A percentile compares a stretch with the other conserved stretches of the same genome.
Conservation (phyloP, 2,888 invertebrate species). For the Smittia aterrima region DNA sequence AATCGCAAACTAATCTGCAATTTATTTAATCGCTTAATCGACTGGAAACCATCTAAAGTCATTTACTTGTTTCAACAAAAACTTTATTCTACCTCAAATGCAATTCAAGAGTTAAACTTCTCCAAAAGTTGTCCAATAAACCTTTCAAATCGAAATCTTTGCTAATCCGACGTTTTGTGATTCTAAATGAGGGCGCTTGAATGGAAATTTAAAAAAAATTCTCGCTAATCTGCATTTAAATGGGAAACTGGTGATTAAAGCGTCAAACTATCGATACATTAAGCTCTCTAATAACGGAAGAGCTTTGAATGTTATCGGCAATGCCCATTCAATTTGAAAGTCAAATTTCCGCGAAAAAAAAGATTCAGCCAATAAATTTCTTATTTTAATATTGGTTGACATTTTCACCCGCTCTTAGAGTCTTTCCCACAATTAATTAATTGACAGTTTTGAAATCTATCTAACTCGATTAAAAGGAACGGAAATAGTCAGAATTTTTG, state of each 20-base stretch:
- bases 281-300: neutral
- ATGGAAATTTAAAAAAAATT: neutral
- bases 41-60: too few species aligned
- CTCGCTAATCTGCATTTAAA: neutral
- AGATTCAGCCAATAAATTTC: slow-evolving; percentile 9
- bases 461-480: neutral
- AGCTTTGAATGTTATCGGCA: neutral
- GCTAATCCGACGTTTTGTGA: slow-evolving; percentile 2
- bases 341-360: slow-evolving; percentile 15
- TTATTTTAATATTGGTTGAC: neutral
- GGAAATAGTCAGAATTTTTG: neutral
- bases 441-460: neutral
- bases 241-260: neutral
- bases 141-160: neutral
- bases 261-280: neutral
- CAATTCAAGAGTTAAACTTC: too few species aligned
- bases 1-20: too few species aligned
- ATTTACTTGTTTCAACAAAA: too few species aligned
- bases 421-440: neutral
- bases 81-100: too few species aligned
- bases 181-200: neutral
- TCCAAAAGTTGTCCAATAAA: too few species aligned
- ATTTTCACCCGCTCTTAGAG: neutral
- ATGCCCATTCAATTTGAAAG: neutral
- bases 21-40: too few species aligned